A percentile compares a stretch with the other conserved stretches of the same genome.
These are phyloP conservation scores for Drosophila neocordata DNA, from an alignment of 1,140 invertebrate genomes.

Conservation along the genomic window DNA sequence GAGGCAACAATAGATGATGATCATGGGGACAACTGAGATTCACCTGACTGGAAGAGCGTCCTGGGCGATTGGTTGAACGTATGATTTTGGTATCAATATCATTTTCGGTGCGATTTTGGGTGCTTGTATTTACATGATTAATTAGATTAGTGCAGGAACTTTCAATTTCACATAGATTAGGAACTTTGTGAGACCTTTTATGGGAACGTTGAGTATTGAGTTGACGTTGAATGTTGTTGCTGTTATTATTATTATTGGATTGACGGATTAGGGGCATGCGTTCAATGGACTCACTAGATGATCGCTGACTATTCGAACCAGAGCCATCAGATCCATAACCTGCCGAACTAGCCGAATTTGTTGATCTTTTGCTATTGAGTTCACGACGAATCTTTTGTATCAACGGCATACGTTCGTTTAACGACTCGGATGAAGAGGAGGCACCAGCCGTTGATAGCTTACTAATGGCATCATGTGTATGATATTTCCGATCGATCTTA, in stretches of 20 bases:
- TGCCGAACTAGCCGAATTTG: conserved; percentile 48
- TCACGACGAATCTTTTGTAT: conserved; percentile 78
- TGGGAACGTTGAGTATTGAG: conserved; percentile 69
- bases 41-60: conserved; percentile 58
- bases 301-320: conserved; percentile 75
- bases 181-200: conserved; percentile 80
- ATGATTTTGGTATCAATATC: conserved; percentile 36
- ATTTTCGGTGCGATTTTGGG: conserved; percentile 61
- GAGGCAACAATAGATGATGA: conserved; percentile 35
- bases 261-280: conserved; percentile 68
- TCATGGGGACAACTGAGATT: conserved; percentile 60
- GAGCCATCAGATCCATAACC: conserved; percentile 69
- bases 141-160: conserved; percentile 72
- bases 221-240: conserved; percentile 54
- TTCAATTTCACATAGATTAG: conserved; percentile 74
- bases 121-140: conserved; percentile 70
- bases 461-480: conserved; percentile 78
- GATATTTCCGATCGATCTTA: conserved; percentile 74
- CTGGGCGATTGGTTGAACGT: conserved; percentile 17
- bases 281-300: conserved; percentile 76
- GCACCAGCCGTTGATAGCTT: conserved; percentile 34
- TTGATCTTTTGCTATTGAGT: conserved; percentile 72
- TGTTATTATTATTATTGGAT: conserved; percentile 7
- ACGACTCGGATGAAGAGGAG: conserved; percentile 62
- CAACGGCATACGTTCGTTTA: conserved; percentile 61